A percentile compares a stretch with the other conserved stretches of the same genome.
Conservation (phyloP, 2,888 invertebrate genomes). For the Mechanitis messenoides region DNA sequence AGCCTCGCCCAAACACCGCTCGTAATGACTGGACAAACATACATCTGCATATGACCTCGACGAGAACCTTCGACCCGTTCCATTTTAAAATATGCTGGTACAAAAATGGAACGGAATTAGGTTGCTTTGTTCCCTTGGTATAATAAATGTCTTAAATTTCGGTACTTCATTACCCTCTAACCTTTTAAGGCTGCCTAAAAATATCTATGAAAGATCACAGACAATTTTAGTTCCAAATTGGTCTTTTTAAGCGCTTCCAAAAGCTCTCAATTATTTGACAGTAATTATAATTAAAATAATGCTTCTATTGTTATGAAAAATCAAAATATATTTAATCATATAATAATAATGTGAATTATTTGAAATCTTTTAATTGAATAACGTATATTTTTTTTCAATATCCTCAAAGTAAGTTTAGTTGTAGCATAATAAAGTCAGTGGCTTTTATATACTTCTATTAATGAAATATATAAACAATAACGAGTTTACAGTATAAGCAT, state of each 20-base stretch:
- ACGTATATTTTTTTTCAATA: neutral
- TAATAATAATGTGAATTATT: too few species aligned
- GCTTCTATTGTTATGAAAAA: too few species aligned
- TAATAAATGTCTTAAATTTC: constrained; percentile 11
- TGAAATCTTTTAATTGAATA: too few species aligned
- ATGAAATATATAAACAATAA: neutral
- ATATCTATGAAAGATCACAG: too few species aligned
- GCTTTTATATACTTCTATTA: constrained; percentile 1
- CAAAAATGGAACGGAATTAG: constrained; percentile 21
- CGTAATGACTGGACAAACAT: constrained; percentile 79
- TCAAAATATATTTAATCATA: too few species aligned
- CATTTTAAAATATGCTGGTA: constrained; percentile 26
- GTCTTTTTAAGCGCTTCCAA: too few species aligned
- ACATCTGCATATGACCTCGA: constrained; percentile 75
- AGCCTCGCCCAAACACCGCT: constrained; percentile 36
- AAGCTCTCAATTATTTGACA: too few species aligned
- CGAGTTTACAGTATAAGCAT: constrained; percentile 12
- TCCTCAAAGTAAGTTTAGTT: neutral
- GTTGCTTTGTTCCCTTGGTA: constrained; percentile 15
- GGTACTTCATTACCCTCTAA: neutral
- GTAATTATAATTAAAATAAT: too few species aligned
- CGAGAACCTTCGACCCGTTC: constrained; percentile 23
- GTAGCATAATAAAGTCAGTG: neutral
- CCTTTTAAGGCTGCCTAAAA: too few species aligned
- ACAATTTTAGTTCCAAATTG: too few species aligned